Conservation (phyloP, 2,888 invertebrate genomes). For the Amphipyra berbera region DNA sequence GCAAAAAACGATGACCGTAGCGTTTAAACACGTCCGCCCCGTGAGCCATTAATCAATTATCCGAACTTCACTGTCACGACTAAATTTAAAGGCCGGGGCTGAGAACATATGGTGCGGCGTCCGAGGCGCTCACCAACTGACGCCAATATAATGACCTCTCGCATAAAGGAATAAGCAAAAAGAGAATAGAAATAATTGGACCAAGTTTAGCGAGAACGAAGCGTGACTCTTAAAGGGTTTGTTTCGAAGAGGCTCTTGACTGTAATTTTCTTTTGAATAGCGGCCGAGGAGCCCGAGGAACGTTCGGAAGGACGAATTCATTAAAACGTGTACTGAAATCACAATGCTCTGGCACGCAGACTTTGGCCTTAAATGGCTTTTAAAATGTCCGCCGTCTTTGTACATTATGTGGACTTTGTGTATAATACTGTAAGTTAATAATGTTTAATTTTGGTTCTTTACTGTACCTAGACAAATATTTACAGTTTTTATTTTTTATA, state of each 20-base stretch:
- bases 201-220: constrained; percentile 83
- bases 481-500: constrained; percentile 29
- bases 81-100: constrained; percentile 78
- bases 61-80: constrained; percentile 83
- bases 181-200: constrained; percentile 83
- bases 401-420: constrained; percentile 54
- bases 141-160: constrained; percentile 83
- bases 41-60: constrained; percentile 87
- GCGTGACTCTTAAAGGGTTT: constrained; percentile 86
- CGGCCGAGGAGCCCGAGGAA: constrained; percentile 79
- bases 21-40: constrained; percentile 87
- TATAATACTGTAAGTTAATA: constrained; percentile 50
- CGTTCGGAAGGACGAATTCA: constrained; percentile 84
- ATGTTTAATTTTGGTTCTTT: constrained; percentile 46
- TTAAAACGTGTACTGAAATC: constrained; percentile 86
- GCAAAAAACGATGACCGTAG: constrained; percentile 81
- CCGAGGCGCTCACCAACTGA: constrained; percentile 85
- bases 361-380: constrained; percentile 75
- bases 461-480: constrained; percentile 30
- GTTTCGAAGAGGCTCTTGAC: constrained; percentile 82
- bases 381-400: constrained; percentile 67
- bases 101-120: constrained; percentile 82
- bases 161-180: constrained; percentile 81
- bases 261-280: constrained; percentile 87
- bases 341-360: constrained; percentile 77